phyloP scores from a whole-genome alignment of 2,888 invertebrate genomes.

The Ctenicera cuprea region DNA sequence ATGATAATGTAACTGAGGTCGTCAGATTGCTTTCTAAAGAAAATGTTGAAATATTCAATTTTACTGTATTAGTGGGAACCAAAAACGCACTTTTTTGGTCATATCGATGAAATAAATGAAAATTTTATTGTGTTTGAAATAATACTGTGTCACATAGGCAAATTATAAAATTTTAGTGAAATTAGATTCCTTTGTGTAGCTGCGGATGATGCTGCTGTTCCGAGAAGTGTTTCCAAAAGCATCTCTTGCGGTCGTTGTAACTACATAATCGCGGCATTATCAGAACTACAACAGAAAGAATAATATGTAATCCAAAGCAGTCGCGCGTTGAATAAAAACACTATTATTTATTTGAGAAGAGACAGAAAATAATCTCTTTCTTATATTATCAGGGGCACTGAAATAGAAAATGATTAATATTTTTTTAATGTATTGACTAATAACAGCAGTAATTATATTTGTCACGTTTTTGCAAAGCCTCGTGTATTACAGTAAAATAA shows the following conservation, averaged over 20 bases:
- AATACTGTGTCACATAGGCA: too few species aligned
- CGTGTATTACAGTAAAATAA: too few species aligned
- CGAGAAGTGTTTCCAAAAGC: constrained; percentile 7
- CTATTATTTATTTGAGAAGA: constrained; percentile 36
- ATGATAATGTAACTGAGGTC: too few species aligned
- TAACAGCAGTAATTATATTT: constrained; percentile 26
- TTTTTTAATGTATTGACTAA: constrained; percentile 15
- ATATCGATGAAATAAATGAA: too few species aligned
- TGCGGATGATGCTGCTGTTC: constrained; percentile 1
- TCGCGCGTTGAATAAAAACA: constrained; percentile 28
- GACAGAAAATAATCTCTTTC: constrained; percentile 21
- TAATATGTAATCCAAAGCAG: constrained; percentile 30
- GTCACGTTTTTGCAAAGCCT: constrained; percentile 14
- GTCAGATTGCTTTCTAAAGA: too few species aligned
- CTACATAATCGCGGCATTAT: constrained; percentile 44
- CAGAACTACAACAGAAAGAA: constrained; percentile 18
- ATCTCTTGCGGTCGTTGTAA: constrained; percentile 42
- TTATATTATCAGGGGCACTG: constrained; percentile 4
- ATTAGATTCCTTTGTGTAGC: constrained; percentile 1
- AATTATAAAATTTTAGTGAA: constrained; percentile 6
- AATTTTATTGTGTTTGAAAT: too few species aligned
- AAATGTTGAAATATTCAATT: too few species aligned
- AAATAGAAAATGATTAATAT: constrained; percentile 28
- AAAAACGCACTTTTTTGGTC: too few species aligned
- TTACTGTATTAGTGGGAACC: too few species aligned